Base-by-base conservation (phyloP, 2,888 invertebrate species). In the Ennomos erosarius region DNA sequence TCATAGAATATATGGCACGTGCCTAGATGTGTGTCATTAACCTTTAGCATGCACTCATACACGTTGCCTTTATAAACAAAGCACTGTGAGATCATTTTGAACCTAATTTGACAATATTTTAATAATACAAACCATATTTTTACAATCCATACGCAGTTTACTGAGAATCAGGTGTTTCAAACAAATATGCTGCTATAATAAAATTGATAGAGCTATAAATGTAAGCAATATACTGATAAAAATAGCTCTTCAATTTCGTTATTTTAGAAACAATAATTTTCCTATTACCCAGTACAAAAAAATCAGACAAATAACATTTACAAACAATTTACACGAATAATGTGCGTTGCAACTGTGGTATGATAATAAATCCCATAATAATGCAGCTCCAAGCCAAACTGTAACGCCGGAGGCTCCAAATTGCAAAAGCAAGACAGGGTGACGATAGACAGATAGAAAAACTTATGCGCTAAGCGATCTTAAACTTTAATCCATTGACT, bases 341-440 rank as follows among this genome's bases (percentile, higher is more conserved):
- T 59, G 61, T 61, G 61, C 59, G 43, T 35, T 55, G 62, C 64
- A 47, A 55, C 10, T 47, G 50, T 55, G 51, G 37, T 42, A 55
- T 42, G 45, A 55, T 16, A 55, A 55, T 16, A 55, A 26, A 48
- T 39, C 55, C 59, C 59, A 59, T 61, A 59, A 55, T 54, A 55
- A 55, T 62, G 54, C 55, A 56, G 38, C 54, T 58, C 62, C 60
- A 69, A 68, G 62, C 63, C 57, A 46, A 55, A 43, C 37, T n/a
- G 48, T 48, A 59, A 39, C 46, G 59, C 67, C 64, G 61, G 50
- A 68, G 62, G 66, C 66, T 67, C 68, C 72, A 62, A 38, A 49
- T 68, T 71, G 78, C 79, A 69, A 72, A 79, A 83, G 85, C 86
- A 73, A 84, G 85, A 86, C 85, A 86, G 84, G 82, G 83, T 85